phyloP scores from a whole-genome alignment of 2,888 invertebrate species.

The Hypena proboscidalis region DNA sequence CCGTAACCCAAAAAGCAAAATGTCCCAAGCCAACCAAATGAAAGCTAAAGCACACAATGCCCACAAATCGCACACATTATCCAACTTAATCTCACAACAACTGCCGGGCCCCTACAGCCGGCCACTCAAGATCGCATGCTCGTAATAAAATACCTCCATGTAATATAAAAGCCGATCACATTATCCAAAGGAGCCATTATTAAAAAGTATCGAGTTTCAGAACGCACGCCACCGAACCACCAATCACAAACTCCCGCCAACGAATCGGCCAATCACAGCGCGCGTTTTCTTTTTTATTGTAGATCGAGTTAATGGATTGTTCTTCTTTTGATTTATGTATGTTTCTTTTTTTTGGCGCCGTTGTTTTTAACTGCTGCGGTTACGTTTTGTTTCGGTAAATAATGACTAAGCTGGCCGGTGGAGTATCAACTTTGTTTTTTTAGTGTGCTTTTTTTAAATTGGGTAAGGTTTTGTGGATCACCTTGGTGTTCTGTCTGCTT shows the following conservation, averaged over 20 bases:
- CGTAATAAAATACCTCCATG: constrained; percentile 80
- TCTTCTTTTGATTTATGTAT: constrained; percentile 81
- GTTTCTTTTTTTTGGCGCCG: constrained; percentile 55
- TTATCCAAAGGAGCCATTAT: constrained; percentile 84
- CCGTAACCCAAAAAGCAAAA: constrained; percentile 10
- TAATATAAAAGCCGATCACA: constrained; percentile 82
- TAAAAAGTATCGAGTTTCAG: constrained; percentile 84
- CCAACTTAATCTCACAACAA: constrained; percentile 65
- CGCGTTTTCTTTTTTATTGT: constrained; percentile 71
- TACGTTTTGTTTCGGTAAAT: constrained; percentile 26
- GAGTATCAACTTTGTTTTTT: constrained; percentile 1
- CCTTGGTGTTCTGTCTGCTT: too few species aligned
- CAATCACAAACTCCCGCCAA: constrained; percentile 71
- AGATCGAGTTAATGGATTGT: constrained; percentile 81
- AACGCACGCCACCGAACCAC: constrained; percentile 67
- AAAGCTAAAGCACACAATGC: constrained; percentile 44
- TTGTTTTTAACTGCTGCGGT: constrained; percentile 43
- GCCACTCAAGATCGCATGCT: constrained; percentile 75
- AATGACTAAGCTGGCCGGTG: constrained; percentile 17
- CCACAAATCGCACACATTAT: constrained; percentile 52
- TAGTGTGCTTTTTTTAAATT: too few species aligned
- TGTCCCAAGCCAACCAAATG: constrained; percentile 20
- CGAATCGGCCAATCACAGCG: constrained; percentile 66
- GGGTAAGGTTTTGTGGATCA: too few species aligned
- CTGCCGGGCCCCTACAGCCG: constrained; percentile 58